Evolutionary conservation across 2,888 invertebrate genomes (phyloP).

Genomic region (Chelonus formosanus): DNA sequence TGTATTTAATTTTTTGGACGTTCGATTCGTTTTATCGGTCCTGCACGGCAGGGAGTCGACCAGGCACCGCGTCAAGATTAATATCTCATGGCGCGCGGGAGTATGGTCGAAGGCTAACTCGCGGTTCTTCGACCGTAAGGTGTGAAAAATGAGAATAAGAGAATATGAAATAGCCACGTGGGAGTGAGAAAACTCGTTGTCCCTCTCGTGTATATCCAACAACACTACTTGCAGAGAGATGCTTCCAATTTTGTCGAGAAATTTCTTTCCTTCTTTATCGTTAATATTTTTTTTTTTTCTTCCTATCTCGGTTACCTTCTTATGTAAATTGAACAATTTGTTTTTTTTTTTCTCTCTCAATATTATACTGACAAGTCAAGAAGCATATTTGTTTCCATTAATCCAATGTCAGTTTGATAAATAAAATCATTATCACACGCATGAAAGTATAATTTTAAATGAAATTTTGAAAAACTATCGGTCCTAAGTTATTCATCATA

Average conservation of each 20-base stretch:
- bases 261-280: constrained; percentile 12
- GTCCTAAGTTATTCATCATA: too few species aligned
- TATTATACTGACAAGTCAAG: constrained; percentile 17
- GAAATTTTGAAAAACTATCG: neutral
- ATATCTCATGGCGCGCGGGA: constrained; percentile 42
- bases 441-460: constrained; percentile 1
- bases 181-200: constrained; percentile 9
- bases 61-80: constrained; percentile 44
- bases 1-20: constrained; percentile 47
- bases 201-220: neutral
- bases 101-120: constrained; percentile 29
- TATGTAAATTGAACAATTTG: constrained; percentile 22
- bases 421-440: constrained; percentile 9
- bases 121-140: constrained; percentile 33
- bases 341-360: neutral
- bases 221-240: constrained; percentile 9
- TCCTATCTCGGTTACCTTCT: constrained; percentile 5
- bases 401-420: constrained; percentile 10
- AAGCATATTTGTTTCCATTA: constrained; percentile 20
- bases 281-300: constrained; percentile 17
- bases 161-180: constrained; percentile 37
- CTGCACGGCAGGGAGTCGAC: constrained; percentile 41
- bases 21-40: constrained; percentile 47
- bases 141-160: constrained; percentile 46
- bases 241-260: constrained; percentile 28